Evolutionary conservation across 2,888 invertebrate species (phyloP).

Genomic region (Azorinus chamasolen): DNA sequence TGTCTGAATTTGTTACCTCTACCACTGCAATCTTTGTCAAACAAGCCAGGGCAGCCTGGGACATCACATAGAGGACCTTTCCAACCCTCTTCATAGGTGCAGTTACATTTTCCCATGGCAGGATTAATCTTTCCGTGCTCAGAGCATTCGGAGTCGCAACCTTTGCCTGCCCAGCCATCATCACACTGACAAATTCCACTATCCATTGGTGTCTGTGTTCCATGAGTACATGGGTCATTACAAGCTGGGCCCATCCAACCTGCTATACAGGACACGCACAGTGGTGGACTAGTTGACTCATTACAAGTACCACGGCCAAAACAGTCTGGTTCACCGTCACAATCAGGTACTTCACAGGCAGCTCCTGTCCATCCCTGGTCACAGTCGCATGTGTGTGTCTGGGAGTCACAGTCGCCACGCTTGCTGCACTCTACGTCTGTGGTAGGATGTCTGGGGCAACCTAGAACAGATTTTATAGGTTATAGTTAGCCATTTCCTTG

Average conservation of each 20-base stretch:
- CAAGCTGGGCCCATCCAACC: slow-evolving; percentile 79
- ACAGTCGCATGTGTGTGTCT: slow-evolving; percentile 70
- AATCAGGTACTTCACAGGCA: slow-evolving; percentile 74
- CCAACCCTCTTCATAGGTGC: slow-evolving; percentile 77
- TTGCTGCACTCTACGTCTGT: slow-evolving; percentile 69
- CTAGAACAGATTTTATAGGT: slow-evolving; percentile 45
- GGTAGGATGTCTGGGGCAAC: slow-evolving; percentile 73
- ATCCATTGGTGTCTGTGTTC: slow-evolving; percentile 67
- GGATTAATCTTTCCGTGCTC: slow-evolving; percentile 69
- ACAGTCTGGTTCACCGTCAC: slow-evolving; percentile 75
- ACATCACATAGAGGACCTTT: slow-evolving; percentile 77
- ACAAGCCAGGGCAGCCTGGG: slow-evolving; percentile 79
- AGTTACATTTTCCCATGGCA: slow-evolving; percentile 66
- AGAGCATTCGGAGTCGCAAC: slow-evolving; percentile 79
- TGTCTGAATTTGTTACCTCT: too few species aligned
- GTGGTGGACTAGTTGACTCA: slow-evolving; percentile 68
- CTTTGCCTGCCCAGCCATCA: slow-evolving; percentile 76
- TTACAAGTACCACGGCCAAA: slow-evolving; percentile 70
- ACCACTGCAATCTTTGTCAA: slow-evolving; percentile 74
- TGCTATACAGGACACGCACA: slow-evolving; percentile 67
- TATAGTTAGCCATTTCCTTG: too few species aligned
- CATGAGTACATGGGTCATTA: slow-evolving; percentile 75
- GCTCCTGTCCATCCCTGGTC: slow-evolving; percentile 71
- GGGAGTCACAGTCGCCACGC: slow-evolving; percentile 77
- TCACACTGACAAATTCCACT: slow-evolving; percentile 73